Base-by-base conservation (phyloP, 2,888 invertebrate genomes). In the Apamea anceps region DNA sequence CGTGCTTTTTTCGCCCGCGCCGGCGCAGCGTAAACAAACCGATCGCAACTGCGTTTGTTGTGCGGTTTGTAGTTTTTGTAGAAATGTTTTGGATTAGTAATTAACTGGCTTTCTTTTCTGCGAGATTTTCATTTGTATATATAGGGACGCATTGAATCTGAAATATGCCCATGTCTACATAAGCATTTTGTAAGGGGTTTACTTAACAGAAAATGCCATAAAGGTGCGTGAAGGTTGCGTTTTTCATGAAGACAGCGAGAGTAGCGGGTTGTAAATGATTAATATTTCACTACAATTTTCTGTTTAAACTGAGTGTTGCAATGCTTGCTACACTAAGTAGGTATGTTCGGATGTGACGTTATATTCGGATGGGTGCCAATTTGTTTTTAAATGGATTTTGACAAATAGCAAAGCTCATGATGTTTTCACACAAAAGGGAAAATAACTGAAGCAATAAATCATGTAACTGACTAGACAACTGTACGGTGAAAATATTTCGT, bases 1-100 rank as follows among this genome's bases (percentile, higher is more conserved):
- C 96, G 94, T 93, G 91, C 91, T 92, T 94, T 94, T 94, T 93
- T 93, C 90, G 87, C 88, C 84, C 75, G 87, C 90, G 88, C 86
- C 84, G 76, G 81, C 77, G 85, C 89, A 89, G 81, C 75, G 85
- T 86, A 86, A 88, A 87, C 90, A 86, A 86, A 80, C 80, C 78
- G 83, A 84, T 86, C 79, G 94, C 94, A 95, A 93, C 93, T 92
- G 91, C 88, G 87, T 91, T 90, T 87, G 89, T 87, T 90, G 92
- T 90, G 88, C 83, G 88, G 79, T 88, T 89, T 90, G 63, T 78
- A 85, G 78, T 81, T 87, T 80, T 83, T 83, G 7, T 72, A 4
- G 2, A 67, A 78, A 77, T 77, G 72, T 84, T 87, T 81, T 67
- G 77, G 72, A 77, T 87, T 70, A 74, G 48, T 86, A 66, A 62